Conservation (phyloP, 2,888 invertebrate species). For the Latheticus oryzae region DNA sequence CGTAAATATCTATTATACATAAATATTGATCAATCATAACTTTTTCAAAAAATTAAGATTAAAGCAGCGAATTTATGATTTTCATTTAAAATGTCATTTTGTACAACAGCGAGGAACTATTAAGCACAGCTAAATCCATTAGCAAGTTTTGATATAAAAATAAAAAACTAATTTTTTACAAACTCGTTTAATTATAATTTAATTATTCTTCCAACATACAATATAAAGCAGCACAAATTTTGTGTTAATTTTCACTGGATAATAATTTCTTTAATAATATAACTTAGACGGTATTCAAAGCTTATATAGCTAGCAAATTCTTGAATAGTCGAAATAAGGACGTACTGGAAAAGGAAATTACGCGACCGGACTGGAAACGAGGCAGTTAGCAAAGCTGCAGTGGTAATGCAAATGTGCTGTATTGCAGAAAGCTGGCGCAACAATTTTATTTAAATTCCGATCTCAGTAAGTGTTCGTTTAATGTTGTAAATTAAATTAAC, state of each 20-base stretch:
- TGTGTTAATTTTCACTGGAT: constrained; percentile 29
- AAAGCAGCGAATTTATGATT: too few species aligned
- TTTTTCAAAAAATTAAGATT: too few species aligned
- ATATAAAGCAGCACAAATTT: too few species aligned
- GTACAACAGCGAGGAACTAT: too few species aligned
- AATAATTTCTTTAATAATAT: constrained; percentile 32
- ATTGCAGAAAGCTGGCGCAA: constrained; percentile 37
- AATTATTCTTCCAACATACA: too few species aligned
- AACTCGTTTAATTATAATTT: too few species aligned
- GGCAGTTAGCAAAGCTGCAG: constrained; percentile 36
- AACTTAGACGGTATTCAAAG: constrained; percentile 33
- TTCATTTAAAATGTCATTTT: too few species aligned
- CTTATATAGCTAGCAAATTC: constrained; percentile 36
- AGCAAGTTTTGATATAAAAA: too few species aligned
- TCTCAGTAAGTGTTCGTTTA: constrained; percentile 30
- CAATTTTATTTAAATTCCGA: constrained; percentile 37
- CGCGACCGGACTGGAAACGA: constrained; percentile 38
- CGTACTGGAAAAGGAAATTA: constrained; percentile 39
- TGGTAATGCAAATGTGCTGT: constrained; percentile 34
- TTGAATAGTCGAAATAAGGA: constrained; percentile 32
- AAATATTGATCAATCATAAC: too few species aligned
- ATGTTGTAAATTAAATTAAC: constrained; percentile 29
- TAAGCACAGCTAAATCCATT: too few species aligned
- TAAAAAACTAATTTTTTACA: too few species aligned
- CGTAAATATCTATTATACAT: too few species aligned